phyloP scores from a whole-genome alignment of 1,140 invertebrate genomes.

The Hirudo medicinalis region DNA sequence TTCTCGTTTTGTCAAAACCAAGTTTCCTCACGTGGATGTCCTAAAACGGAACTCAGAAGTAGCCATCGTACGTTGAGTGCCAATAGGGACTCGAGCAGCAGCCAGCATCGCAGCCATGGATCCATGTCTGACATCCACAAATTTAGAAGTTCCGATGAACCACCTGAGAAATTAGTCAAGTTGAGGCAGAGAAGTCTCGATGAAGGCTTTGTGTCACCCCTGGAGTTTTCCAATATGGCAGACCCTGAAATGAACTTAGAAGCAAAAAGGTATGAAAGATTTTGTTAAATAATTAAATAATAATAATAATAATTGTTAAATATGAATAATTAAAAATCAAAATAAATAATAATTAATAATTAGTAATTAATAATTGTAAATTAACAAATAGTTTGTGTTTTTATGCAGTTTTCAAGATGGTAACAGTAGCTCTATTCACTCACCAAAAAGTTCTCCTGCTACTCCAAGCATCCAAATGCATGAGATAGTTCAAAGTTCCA shows the following conservation, averaged over 20 bases:
- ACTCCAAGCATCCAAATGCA: not conserved
- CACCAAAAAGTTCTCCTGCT: not conserved
- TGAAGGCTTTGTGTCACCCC: not conserved
- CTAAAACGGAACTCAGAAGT: not conserved
- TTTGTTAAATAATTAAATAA: not conserved
- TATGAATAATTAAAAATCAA: not conserved
- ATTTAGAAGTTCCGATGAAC: not conserved
- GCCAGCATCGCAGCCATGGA: not conserved
- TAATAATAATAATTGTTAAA: slow-evolving; percentile 4
- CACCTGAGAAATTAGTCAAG: not conserved
- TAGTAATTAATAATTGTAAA: not conserved
- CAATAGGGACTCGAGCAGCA: not conserved
- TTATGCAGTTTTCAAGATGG: not conserved
- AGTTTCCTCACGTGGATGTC: not conserved
- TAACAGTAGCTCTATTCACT: not conserved
- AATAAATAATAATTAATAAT: not conserved
- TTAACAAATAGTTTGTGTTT: not conserved
- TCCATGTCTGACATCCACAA: slow-evolving; percentile 1
- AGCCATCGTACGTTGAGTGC: not conserved
- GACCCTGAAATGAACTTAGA: not conserved
- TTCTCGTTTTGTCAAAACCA: slow-evolving; percentile 7
- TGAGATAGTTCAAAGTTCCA: not conserved
- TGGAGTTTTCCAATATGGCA: not conserved
- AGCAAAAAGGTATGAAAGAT: too few species aligned
- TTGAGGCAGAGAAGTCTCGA: slow-evolving; percentile 6